Evolutionary conservation across 2,888 invertebrate species (phyloP).

Genomic region (Tholera decimalis): DNA sequence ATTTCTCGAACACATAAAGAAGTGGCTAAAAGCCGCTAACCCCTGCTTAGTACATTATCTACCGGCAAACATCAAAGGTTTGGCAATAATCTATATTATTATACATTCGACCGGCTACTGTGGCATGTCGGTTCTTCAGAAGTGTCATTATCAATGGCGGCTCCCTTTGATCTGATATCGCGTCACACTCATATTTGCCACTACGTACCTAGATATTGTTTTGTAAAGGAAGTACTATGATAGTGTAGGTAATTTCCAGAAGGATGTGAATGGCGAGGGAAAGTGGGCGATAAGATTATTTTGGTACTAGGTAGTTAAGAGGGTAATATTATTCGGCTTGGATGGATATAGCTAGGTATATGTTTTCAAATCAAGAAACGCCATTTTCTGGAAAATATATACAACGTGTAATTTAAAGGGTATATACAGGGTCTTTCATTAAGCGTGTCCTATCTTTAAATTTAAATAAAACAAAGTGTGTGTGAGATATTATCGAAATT

Average conservation of each 20-base stretch:
- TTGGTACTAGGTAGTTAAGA: constrained; percentile 1
- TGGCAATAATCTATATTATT: constrained; percentile 75
- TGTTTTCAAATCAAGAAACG: not conserved
- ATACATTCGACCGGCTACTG: constrained; percentile 79
- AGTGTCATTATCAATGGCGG: constrained; percentile 77
- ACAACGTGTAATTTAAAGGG: too few species aligned
- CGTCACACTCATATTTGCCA: constrained; percentile 80
- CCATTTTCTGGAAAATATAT: not conserved
- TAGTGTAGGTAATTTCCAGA: constrained; percentile 58
- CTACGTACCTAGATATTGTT: constrained; percentile 86
- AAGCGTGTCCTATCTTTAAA: too few species aligned
- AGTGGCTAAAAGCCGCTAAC: constrained; percentile 50
- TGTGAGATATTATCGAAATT: too few species aligned
- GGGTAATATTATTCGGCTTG: constrained; percentile 1
- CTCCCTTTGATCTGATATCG: constrained; percentile 81
- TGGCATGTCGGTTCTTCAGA: constrained; percentile 80
- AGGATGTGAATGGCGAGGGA: constrained; percentile 43
- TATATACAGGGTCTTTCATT: too few species aligned
- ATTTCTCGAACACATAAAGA: constrained; percentile 49
- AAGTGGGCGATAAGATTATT: constrained; percentile 47
- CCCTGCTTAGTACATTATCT: constrained; percentile 64
- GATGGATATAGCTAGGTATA: constrained; percentile 3
- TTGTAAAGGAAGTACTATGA: constrained; percentile 61
- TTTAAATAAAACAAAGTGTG: too few species aligned
- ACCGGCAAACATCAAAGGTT: constrained; percentile 77